phyloP scores from a whole-genome alignment of 2,113 vertebrate genomes.

The Opisthocomus hoazin region DNA sequence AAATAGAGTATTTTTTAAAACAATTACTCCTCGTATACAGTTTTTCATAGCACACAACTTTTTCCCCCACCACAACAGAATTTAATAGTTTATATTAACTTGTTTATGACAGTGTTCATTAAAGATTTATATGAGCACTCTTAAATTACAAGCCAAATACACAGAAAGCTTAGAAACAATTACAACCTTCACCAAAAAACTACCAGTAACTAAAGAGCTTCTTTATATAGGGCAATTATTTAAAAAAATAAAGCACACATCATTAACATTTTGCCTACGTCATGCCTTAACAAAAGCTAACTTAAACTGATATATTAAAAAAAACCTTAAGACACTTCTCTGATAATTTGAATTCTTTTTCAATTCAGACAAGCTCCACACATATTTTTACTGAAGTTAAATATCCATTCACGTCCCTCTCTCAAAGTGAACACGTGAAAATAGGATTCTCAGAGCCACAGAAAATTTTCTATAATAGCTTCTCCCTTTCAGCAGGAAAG shows the following conservation, averaged over 20 bases:
- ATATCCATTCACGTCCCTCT: neutral
- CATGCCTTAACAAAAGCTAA: neutral
- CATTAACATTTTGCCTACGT: neutral
- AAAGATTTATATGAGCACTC: neutral
- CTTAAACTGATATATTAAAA: neutral
- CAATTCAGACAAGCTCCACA: neutral
- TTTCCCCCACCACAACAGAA: neutral
- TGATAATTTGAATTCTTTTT: neutral
- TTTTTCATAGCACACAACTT: neutral
- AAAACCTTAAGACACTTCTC: neutral
- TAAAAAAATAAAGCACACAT: neutral
- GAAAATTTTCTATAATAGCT: neutral
- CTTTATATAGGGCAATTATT: neutral
- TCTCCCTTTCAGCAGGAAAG: neutral
- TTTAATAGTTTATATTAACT: conserved; percentile 21
- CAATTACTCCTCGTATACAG: neutral
- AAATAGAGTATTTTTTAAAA: neutral
- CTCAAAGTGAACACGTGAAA: neutral
- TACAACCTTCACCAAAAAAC: neutral
- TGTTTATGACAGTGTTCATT: conserved; percentile 13
- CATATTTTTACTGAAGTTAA: neutral
- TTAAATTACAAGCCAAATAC: neutral
- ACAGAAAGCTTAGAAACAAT: neutral
- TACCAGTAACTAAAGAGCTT: neutral
- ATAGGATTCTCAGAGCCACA: neutral